Evolutionary conservation across 2,113 vertebrate species (phyloP).

Genomic region (Mus spicilegus): DNA sequence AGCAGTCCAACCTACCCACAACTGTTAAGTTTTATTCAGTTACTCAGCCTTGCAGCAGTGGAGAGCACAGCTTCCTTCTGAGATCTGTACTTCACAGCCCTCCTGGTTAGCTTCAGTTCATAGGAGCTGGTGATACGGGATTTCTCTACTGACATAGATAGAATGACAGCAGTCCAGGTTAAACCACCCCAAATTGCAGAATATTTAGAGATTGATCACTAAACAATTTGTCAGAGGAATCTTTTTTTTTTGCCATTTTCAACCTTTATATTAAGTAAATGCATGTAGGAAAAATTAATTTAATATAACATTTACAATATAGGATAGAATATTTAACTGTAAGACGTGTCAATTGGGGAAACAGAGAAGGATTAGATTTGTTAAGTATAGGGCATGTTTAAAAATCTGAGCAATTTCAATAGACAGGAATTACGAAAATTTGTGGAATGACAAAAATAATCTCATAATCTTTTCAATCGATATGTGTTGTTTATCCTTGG

Average conservation of each 20-base stretch:
- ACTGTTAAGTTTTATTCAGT: neutral
- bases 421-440: neutral
- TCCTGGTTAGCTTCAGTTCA: neutral
- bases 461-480: neutral
- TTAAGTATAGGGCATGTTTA: neutral
- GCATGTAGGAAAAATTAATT: neutral
- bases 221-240: neutral
- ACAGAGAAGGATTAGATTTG: neutral
- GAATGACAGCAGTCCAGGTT: neutral
- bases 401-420: neutral
- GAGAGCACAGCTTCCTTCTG: neutral
- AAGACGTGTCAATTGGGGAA: neutral
- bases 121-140: fast-evolving
- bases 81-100: neutral
- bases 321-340: neutral
- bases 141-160: neutral
- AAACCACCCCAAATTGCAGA: neutral
- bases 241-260: neutral
- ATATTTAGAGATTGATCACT: neutral
- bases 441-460: neutral
- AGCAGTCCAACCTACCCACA: too few relatives aligned
- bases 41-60: neutral
- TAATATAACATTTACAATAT: neutral
- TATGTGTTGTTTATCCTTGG: neutral
- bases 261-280: neutral